Conservation (phyloP, 2,888 invertebrate genomes). For the Sycophila texana region DNA sequence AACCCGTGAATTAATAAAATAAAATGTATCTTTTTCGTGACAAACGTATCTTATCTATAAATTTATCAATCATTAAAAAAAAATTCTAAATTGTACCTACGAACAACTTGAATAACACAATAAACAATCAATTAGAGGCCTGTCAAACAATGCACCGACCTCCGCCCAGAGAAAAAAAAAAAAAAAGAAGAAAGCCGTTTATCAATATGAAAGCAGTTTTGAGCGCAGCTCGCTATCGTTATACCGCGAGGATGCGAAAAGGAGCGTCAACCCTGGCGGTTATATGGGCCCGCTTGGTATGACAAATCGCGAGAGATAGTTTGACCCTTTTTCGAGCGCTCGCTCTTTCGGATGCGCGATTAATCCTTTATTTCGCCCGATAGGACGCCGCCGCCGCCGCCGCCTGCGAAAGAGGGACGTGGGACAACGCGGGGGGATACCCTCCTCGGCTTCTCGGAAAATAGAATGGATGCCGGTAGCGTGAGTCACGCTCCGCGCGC, state of each 20-base stretch:
- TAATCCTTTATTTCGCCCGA: slow-evolving; percentile 41
- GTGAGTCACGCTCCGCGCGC: slow-evolving; percentile 45
- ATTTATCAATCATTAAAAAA: too few relatives aligned
- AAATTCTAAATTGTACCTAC: too few relatives aligned
- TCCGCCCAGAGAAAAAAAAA: not conserved
- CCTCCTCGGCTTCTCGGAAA: slow-evolving; percentile 25
- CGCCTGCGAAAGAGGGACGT: slow-evolving; percentile 46
- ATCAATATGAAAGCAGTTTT: too few relatives aligned
- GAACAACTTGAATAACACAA: too few relatives aligned
- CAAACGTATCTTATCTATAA: too few relatives aligned
- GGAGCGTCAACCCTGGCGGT: slow-evolving; percentile 5
- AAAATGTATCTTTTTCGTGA: too few relatives aligned
- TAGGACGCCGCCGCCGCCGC: not conserved
- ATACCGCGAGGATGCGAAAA: too few relatives aligned
- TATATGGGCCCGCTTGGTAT: slow-evolving; percentile 12
- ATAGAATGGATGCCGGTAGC: slow-evolving; percentile 39
- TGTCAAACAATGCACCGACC: too few relatives aligned
- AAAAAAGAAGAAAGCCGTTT: not conserved
- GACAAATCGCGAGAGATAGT: slow-evolving; percentile 42
- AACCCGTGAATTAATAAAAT: too few relatives aligned
- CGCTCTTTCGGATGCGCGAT: slow-evolving; percentile 31
- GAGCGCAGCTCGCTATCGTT: too few relatives aligned
- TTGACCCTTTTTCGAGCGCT: slow-evolving; percentile 31
- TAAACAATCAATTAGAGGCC: too few relatives aligned
- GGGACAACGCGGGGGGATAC: slow-evolving; percentile 28